A percentile compares a stretch with the other conserved stretches of the same genome.
Evolutionary conservation across 2,113 vertebrate species (phyloP).

Genomic region (Misgurnus anguillicaudatus): DNA sequence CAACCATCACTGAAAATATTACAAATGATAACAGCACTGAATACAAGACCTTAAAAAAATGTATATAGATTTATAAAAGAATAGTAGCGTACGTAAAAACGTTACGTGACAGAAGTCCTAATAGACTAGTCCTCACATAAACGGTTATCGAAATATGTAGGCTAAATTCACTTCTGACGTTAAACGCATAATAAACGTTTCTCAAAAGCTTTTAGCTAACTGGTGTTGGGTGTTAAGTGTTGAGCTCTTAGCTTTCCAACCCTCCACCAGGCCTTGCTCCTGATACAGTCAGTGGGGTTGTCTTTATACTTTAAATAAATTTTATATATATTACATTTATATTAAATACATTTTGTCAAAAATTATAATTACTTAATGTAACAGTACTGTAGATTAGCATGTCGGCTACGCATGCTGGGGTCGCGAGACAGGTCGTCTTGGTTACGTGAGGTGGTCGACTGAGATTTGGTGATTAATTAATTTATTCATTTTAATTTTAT

Average conservation of each 20-base stretch:
- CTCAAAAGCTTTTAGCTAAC: neutral
- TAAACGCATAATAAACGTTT: neutral
- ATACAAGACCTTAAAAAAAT: too few relatives aligned
- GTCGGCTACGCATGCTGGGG: conserved; percentile 21
- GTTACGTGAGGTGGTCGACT: conserved; percentile 8
- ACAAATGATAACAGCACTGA: too few relatives aligned
- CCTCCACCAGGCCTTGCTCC: neutral
- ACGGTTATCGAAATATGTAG: too few relatives aligned
- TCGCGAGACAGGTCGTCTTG: conserved; percentile 19
- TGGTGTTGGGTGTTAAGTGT: neutral
- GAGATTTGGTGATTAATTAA: conserved; percentile 19
- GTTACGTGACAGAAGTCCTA: too few relatives aligned
- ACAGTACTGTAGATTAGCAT: neutral
- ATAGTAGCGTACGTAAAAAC: too few relatives aligned
- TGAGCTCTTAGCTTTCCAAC: neutral
- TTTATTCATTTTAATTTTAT: neutral
- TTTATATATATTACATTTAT: too few relatives aligned
- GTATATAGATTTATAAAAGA: too few relatives aligned
- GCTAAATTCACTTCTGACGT: too few relatives aligned
- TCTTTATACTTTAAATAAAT: neutral
- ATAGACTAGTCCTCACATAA: too few relatives aligned
- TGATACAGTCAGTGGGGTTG: neutral
- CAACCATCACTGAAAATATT: too few relatives aligned
- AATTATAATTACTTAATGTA: neutral
- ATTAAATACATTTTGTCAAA: neutral